A percentile compares a stretch with the other conserved stretches of the same genome.
These are phyloP conservation scores for Hypotaenidia okinawae DNA, from an alignment of 2,797 vertebrate genomes.

Conservation along the genomic window DNA sequence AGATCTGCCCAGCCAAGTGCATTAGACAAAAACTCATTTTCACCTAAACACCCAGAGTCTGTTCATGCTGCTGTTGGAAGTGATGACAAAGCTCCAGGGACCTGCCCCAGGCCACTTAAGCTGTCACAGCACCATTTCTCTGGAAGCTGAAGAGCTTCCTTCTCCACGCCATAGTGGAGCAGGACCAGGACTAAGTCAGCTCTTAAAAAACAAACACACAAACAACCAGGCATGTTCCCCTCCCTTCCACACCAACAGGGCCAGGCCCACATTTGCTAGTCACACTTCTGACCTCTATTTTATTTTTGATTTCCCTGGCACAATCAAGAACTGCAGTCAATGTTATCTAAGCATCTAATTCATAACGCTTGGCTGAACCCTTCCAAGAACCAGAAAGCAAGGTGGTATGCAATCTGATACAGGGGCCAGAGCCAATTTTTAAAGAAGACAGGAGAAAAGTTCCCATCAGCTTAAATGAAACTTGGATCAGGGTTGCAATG, in stretches of 20 bases:
- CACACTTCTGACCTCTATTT: conserved; percentile 54
- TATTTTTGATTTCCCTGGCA: conserved; percentile 56
- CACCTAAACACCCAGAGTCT: not conserved
- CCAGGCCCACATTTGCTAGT: not conserved
- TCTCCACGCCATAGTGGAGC: rapidly evolving
- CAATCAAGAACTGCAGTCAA: conserved; percentile 42
- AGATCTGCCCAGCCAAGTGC: not conserved
- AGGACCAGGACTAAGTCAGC: not conserved
- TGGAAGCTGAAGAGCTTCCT: not conserved
- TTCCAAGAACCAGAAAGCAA: conserved; percentile 64
- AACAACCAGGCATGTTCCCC: not conserved
- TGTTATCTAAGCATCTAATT: conserved; percentile 69
- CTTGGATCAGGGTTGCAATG: conserved; percentile 22
- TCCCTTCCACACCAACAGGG: not conserved
- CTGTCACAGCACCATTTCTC: not conserved
- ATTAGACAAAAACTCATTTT: not conserved
- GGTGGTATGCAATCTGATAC: conserved; percentile 57
- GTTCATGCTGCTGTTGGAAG: not conserved
- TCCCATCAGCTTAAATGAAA: conserved; percentile 52
- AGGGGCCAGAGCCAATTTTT: conserved; percentile 5
- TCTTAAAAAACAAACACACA: not conserved
- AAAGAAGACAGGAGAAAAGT: conserved; percentile 35
- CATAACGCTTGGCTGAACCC: conserved; percentile 60
- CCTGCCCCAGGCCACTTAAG: not conserved
- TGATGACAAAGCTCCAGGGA: not conserved